Conservation (phyloP, 2,888 invertebrate genomes). For the Tromatobia lineatoria region DNA sequence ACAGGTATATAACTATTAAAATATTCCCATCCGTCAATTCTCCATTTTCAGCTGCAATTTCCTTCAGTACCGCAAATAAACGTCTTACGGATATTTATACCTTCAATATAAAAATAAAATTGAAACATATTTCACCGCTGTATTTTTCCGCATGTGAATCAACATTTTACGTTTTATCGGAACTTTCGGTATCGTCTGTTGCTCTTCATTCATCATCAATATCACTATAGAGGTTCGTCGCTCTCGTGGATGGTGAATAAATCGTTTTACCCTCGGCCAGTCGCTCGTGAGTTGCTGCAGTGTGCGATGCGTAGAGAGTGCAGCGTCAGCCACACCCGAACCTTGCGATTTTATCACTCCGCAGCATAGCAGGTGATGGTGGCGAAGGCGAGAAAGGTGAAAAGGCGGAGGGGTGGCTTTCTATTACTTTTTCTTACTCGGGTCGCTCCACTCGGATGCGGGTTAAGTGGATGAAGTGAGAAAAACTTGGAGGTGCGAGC, state of each 20-base stretch:
- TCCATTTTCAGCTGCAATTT: too few relatives aligned
- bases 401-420: conserved; percentile 6
- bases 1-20: too few relatives aligned
- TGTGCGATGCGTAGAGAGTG: conserved; percentile 52
- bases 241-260: conserved; percentile 27
- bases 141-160: neutral
- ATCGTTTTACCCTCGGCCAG: conserved; percentile 37
- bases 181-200: neutral
- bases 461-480: conserved; percentile 41
- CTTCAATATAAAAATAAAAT: neutral
- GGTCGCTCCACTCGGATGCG: conserved; percentile 46
- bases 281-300: conserved; percentile 40
- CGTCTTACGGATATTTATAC: neutral
- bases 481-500: neutral
- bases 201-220: conserved; percentile 10
- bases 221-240: conserved; percentile 1
- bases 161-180: neutral
- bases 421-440: conserved; percentile 35
- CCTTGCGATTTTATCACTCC: conserved; percentile 51
- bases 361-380: conserved; percentile 24
- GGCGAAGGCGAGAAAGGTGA: conserved; percentile 31
- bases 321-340: conserved; percentile 57
- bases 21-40: too few relatives aligned
- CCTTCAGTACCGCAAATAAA: neutral
- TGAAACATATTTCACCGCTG: neutral